Percentiles rank a stretch among this genome's conserved stretches.
These are phyloP conservation scores for Diplodus sargus DNA, from an alignment of 2,797 vertebrate species.

Conservation along the genomic window DNA sequence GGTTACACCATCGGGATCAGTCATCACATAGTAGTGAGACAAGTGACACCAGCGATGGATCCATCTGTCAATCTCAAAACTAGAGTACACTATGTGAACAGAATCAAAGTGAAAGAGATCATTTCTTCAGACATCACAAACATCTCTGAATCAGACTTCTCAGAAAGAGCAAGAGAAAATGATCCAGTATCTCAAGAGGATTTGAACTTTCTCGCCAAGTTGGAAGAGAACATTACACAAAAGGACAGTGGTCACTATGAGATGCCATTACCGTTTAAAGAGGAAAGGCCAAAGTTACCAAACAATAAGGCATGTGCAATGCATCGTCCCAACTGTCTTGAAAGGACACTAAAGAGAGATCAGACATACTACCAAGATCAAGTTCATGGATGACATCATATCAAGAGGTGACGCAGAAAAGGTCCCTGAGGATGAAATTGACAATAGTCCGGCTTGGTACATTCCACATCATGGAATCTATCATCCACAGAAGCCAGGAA, in stretches of 20 bases:
- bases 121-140: conserved; percentile 7
- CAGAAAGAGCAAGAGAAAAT: conserved; percentile 16
- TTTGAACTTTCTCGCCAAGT: conserved; percentile 12
- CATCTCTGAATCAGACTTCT: conserved; percentile 11
- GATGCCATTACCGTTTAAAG: conserved; percentile 14
- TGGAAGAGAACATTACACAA: conserved; percentile 28
- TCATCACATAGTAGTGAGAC: conserved; percentile 23
- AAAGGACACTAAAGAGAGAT: not conserved
- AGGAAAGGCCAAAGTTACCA: not conserved
- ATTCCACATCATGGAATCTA: conserved; percentile 22
- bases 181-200: conserved; percentile 24
- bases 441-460: not conserved
- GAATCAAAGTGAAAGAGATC: not conserved
- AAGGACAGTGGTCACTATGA: conserved; percentile 11
- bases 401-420: too few relatives aligned
- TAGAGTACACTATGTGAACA: conserved; percentile 6
- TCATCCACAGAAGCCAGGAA: conserved; percentile 15
- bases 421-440: too few relatives aligned
- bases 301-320: conserved; percentile 21
- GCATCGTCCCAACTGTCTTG: not conserved
- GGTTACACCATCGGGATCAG: not conserved
- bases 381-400: too few relatives aligned
- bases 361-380: too few relatives aligned
- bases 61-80: not conserved
- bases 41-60: not conserved